A percentile compares a stretch with the other conserved stretches of the same genome.
Evolutionary conservation across 92 coral and sea anemone species (phyloP).

Genomic region (Montipora capitata): DNA sequence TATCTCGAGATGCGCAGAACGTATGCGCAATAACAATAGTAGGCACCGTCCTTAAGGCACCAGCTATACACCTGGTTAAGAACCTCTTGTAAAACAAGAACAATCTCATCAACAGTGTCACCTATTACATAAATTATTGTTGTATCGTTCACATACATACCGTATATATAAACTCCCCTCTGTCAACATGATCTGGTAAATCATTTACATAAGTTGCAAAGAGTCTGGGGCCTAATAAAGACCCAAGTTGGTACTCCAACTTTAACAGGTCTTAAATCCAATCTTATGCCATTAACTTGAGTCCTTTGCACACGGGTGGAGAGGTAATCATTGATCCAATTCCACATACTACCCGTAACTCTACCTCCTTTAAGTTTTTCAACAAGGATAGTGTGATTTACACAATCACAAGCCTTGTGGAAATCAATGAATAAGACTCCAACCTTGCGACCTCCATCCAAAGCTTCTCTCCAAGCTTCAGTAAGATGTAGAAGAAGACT

Average conservation of each 20-base stretch:
- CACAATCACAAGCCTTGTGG: conserved; percentile 21
- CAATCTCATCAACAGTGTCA: not conserved
- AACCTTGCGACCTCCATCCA: conserved; percentile 15
- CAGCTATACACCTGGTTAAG: not conserved
- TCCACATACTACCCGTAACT: conserved; percentile 5
- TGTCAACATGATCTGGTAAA: not conserved
- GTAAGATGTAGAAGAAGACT: conserved; percentile 1
- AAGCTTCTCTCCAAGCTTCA: conserved; percentile 16
- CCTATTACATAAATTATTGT: not conserved
- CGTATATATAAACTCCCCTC: not conserved
- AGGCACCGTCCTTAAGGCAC: no score
- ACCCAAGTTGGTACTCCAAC: not conserved
- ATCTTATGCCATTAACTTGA: not conserved
- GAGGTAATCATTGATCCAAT: conserved; percentile 14
- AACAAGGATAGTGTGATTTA: conserved; percentile 8
- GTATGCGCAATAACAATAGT: no score
- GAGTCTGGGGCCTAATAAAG: not conserved
- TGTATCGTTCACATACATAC: not conserved
- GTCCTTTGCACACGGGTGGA: not conserved
- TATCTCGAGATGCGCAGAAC: no score
- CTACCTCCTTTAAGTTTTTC: conserved; percentile 19
- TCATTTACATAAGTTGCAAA: not conserved
- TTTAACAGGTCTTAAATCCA: not conserved
- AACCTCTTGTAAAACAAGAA: not conserved
- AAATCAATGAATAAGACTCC: conserved; percentile 24